These are phyloP conservation scores for Brachionus paranguensis DNA, from an alignment of 1,140 invertebrate species.

Conservation along the genomic window DNA sequence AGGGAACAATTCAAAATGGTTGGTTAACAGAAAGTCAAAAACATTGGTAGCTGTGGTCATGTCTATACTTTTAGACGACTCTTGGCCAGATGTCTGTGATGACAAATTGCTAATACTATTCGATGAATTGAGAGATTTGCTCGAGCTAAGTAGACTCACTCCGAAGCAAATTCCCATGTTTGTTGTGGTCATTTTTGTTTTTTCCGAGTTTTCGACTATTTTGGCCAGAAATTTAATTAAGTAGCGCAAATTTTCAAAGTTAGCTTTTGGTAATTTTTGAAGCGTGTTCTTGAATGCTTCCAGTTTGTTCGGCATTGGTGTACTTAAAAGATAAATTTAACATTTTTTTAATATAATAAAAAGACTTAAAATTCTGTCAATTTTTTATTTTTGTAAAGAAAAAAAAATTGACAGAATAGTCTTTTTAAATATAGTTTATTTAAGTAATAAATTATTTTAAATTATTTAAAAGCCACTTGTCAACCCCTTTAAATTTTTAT, in stretches of 20 bases:
- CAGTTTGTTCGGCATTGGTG: conserved; percentile 10
- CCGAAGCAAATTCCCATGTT: conserved; percentile 39
- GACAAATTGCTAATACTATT: conserved; percentile 10
- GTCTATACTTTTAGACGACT: background rate
- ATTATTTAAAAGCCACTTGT: no score
- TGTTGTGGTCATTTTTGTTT: conserved; percentile 29
- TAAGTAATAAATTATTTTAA: no score
- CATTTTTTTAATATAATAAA: background rate
- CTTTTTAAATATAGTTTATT: no score
- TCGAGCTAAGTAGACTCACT: background rate
- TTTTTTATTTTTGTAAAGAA: no score
- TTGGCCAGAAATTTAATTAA: conserved; percentile 35
- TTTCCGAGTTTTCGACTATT: conserved; percentile 37
- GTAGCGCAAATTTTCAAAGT: conserved; percentile 19
- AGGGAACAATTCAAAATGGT: background rate
- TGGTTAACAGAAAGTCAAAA: conserved; percentile 37
- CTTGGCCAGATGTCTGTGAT: background rate
- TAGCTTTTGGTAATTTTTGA: background rate
- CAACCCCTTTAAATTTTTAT: no score
- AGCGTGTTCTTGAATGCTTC: background rate
- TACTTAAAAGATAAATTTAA: background rate
- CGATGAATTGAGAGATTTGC: background rate
- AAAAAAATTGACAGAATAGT: no score
- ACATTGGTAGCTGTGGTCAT: conserved; percentile 33
- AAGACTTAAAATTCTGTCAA: no score